phyloP scores from a whole-genome alignment of 2,888 invertebrate genomes.

The Venusia cambrica region DNA sequence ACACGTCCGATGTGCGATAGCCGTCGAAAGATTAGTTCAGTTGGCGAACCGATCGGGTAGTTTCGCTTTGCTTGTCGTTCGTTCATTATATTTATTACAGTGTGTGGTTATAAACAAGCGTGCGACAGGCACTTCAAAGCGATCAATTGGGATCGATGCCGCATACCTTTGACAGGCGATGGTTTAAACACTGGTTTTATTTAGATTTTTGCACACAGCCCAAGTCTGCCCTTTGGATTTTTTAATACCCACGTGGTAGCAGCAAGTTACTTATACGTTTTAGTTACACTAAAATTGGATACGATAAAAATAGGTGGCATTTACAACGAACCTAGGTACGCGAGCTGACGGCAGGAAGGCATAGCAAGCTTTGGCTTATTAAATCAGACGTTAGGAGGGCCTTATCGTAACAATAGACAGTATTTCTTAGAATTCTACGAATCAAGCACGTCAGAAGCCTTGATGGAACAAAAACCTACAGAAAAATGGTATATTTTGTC shows the following conservation, averaged over 20 bases:
- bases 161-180: slow-evolving; percentile 36
- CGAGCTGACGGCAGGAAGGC: no score
- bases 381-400: no score
- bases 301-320: no score
- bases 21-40: slow-evolving; percentile 70
- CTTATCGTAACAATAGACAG: no score
- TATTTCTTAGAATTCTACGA: no score
- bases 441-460: no score
- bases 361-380: no score
- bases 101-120: slow-evolving; percentile 69
- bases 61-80: slow-evolving; percentile 61
- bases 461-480: no score
- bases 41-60: slow-evolving; percentile 56
- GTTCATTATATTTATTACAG: slow-evolving; percentile 79
- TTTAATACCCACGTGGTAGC: slow-evolving; percentile 13
- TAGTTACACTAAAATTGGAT: slow-evolving; percentile 3
- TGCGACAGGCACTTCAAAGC: slow-evolving; percentile 72
- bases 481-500: no score
- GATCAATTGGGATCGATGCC: slow-evolving; percentile 54
- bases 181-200: slow-evolving; percentile 25
- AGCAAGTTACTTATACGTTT: background rate
- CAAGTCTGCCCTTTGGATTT: slow-evolving; percentile 27
- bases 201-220: slow-evolving; percentile 33
- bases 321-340: no score
- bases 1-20: slow-evolving; percentile 69